A percentile compares a stretch with the other conserved stretches of the same genome.
These are phyloP conservation scores for Harpagoxenus sublaevis DNA, from an alignment of 2,888 invertebrate genomes.

Conservation along the genomic window DNA sequence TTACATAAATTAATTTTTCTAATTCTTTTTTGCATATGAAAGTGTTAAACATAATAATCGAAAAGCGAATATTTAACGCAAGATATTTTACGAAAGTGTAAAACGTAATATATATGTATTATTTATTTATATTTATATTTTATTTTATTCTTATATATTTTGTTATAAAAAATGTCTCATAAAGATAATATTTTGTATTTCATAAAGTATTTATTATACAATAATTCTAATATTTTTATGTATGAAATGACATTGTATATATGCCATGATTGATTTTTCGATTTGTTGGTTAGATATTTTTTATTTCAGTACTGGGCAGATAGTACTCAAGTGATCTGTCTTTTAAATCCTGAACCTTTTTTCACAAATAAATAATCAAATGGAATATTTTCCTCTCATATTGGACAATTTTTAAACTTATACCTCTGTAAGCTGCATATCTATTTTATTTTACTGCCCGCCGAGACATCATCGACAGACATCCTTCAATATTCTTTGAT, in stretches of 20 bases:
- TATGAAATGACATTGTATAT: background rate
- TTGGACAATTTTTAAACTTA: background rate
- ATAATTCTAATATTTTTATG: background rate
- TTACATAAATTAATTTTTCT: no score
- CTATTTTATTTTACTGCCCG: constrained; percentile 18
- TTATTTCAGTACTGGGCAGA: background rate
- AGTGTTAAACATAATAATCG: no score
- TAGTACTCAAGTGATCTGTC: background rate
- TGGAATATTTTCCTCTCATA: background rate
- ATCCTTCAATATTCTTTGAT: constrained; percentile 45
- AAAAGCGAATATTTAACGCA: no score
- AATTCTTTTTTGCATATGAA: no score
- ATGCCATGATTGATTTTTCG: background rate
- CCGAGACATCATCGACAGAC: background rate
- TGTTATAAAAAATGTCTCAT: no score
- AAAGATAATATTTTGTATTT: no score
- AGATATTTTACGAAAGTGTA: no score
- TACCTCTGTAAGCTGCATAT: background rate
- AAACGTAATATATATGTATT: no score
- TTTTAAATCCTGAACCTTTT: background rate
- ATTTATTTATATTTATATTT: no score
- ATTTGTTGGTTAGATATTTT: background rate
- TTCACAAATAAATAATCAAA: background rate
- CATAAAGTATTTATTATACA: background rate
- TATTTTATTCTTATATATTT: no score